Base-by-base conservation (phyloP, 2,113 vertebrate species). In the Hymenochirus boettgeri region DNA sequence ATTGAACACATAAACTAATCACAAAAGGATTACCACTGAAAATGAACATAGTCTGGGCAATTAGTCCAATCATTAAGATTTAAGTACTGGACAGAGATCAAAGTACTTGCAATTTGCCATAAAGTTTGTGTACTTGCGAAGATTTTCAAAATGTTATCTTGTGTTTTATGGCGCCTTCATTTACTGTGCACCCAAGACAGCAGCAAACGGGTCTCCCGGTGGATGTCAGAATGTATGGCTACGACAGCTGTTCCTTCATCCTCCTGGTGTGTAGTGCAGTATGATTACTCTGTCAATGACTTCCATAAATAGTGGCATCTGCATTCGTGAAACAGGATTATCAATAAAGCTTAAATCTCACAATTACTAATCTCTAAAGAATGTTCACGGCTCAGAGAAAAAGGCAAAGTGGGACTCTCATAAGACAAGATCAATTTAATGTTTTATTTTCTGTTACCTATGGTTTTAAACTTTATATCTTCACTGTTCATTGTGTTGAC, bases 61-160 rank as follows among this genome's bases (percentile, higher is more conserved):
- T 97, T 97, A 96, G 90, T 89, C 86, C 89, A 89, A 95, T 95
- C 92, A 97, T 98, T 94, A 98, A 93, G 90, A 89, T 88, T 95
- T 95, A 95, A 97, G 90, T 91, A 92, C 87, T 78, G 90, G 90
- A 93, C 88, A 82, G 93, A 97, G 94, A 96, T 92, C 90, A 90
- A 90, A 88, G 89, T 87, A 85, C 86, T 84, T 86, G 86, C 87
- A 85, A 93, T 89, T 89, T 88, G 89, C 92, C 91, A 89, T 98
- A 93, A 97, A 96, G 91, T 91, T 93, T 90, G 86, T 84, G 77
- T 86, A 90, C 89, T 88, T 93, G 91, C 89, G 88, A 82, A 86
- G 78, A 86, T 83, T 82, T 89, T 81, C 83, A 84, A 87, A 88
- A 84, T 82, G 87, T 89, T 86, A 85, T 86, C 81, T 81, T 81